Evolutionary conservation across 2,888 invertebrate species (phyloP).

Genomic region (Leucophenga maculata): DNA sequence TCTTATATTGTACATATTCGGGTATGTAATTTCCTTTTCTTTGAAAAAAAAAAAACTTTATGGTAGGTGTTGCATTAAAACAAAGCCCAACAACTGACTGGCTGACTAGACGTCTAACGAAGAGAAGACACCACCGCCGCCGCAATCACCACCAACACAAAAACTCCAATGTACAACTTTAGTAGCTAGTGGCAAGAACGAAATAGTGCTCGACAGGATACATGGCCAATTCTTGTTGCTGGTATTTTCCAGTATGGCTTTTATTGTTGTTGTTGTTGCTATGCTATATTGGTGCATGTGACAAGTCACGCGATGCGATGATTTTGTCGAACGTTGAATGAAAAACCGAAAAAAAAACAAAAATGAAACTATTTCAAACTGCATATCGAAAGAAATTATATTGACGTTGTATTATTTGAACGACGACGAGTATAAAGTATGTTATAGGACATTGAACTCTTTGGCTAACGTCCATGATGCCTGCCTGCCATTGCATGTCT

Average conservation of each 20-base stretch:
- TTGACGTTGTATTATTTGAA: background rate
- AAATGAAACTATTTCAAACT: background rate
- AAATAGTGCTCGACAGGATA: slow-evolving; percentile 15
- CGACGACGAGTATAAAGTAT: too few relatives aligned
- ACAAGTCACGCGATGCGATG: slow-evolving; percentile 32
- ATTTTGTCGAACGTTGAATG: slow-evolving; percentile 15
- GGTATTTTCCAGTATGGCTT: background rate
- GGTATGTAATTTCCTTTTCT: too few relatives aligned
- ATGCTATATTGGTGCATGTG: slow-evolving; percentile 26
- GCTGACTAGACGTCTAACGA: too few relatives aligned
- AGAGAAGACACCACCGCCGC: too few relatives aligned
- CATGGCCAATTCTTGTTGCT: background rate
- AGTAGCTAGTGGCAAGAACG: too few relatives aligned
- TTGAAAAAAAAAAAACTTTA: too few relatives aligned
- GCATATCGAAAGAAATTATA: background rate
- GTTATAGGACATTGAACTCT: slow-evolving; percentile 19
- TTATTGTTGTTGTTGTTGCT: background rate
- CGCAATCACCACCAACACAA: too few relatives aligned
- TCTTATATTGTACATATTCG: too few relatives aligned
- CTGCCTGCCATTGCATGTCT: slow-evolving; percentile 2
- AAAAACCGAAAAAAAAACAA: too few relatives aligned
- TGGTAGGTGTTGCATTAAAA: too few relatives aligned
- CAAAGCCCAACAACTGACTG: too few relatives aligned
- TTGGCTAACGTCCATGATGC: background rate
- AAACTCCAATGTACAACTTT: too few relatives aligned